Conservation (phyloP, 2,888 invertebrate genomes). For the Mimas tiliae region DNA sequence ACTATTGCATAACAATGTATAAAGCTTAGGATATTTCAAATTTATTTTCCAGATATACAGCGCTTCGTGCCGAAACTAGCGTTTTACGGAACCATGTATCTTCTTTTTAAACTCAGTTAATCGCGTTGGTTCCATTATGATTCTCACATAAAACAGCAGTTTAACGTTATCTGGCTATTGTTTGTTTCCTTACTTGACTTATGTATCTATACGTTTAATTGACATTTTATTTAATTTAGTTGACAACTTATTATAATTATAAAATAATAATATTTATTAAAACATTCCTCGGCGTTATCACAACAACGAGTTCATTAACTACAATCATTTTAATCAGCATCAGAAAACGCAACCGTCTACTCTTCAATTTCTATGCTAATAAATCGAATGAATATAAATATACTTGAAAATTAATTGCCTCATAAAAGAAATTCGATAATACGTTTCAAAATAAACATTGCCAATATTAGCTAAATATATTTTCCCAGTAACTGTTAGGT, state of each 20-base stretch:
- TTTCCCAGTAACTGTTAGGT: constrained; percentile 21
- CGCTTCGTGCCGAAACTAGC: constrained; percentile 81
- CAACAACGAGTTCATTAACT: neutral
- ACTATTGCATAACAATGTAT: constrained; percentile 30
- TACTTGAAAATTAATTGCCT: constrained; percentile 30
- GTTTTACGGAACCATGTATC: constrained; percentile 75
- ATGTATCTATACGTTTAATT: neutral
- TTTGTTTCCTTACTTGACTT: constrained; percentile 31
- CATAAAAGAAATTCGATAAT: constrained; percentile 29
- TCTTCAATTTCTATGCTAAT: constrained; percentile 26
- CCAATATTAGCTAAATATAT: constrained; percentile 25
- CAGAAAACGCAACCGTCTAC: neutral
- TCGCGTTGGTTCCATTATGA: constrained; percentile 60
- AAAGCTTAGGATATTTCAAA: constrained; percentile 59
- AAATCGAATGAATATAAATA: constrained; percentile 28
- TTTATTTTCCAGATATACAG: constrained; percentile 67
- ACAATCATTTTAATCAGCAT: neutral
- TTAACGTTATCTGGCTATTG: constrained; percentile 44
- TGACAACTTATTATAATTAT: constrained; percentile 3
- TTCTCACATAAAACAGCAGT: constrained; percentile 50
- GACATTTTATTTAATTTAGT: no score
- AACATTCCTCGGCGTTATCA: neutral
- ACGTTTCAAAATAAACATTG: constrained; percentile 27
- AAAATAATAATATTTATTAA: neutral
- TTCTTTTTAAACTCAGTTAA: constrained; percentile 74